phyloP scores from a whole-genome alignment of 2,888 invertebrate genomes.

The Eucera pruinosa region DNA sequence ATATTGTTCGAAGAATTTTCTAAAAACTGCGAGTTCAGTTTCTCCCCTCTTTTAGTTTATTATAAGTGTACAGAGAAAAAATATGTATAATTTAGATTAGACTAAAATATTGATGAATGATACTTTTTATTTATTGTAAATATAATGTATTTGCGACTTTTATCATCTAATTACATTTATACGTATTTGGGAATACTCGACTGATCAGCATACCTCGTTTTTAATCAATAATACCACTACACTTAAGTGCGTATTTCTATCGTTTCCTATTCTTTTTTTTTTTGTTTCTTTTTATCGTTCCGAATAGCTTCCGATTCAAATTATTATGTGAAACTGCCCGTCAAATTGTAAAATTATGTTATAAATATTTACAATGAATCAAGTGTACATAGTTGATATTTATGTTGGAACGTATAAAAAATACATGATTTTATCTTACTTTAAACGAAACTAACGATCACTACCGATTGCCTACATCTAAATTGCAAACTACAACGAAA shows the following conservation, averaged over 20 bases:
- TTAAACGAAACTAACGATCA: neutral
- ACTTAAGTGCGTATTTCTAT: neutral
- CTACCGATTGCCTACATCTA: neutral
- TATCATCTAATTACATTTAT: conserved; percentile 49
- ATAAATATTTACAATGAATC: neutral
- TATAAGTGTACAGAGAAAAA: conserved; percentile 38
- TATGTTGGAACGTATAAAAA: neutral
- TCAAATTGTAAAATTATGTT: neutral
- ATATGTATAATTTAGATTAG: conserved; percentile 26
- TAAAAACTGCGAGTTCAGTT: conserved; percentile 4
- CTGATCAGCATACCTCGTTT: neutral
- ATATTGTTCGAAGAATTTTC: conserved; percentile 8
- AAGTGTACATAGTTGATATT: neutral
- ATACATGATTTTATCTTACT: conserved; percentile 5
- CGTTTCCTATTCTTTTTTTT: neutral
- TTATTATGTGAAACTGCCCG: neutral
- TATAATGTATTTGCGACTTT: conserved; percentile 34
- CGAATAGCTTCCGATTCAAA: neutral
- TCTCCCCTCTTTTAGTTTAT: conserved; percentile 12
- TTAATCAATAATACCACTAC: conserved; percentile 20
- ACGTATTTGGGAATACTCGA: conserved; percentile 25
- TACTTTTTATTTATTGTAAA: conserved; percentile 48
- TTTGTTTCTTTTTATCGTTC: neutral
- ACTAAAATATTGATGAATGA: conserved; percentile 4
- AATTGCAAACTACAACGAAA: neutral